Evolutionary conservation across 2,888 invertebrate genomes (phyloP), one percentile per base, ranked within the genome.

Genomic region (Dicranocentrus wangi): DNA sequence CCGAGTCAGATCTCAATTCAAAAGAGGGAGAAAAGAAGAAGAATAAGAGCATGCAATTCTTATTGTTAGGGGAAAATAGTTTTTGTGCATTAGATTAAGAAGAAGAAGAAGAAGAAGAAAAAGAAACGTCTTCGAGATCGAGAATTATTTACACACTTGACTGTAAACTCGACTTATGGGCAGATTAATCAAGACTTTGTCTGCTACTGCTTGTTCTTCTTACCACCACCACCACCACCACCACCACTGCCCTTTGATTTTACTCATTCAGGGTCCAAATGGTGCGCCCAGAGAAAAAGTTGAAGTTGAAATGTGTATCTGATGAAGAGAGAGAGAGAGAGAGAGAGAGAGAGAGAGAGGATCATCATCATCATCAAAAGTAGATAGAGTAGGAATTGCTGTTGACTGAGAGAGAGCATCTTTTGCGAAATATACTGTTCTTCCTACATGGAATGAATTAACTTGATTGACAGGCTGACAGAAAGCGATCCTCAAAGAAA

Each of bases 401-500:
- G 78, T 65, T 65, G 65, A 78, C 78, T 71, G 71, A 71, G 28
- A 63, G 63, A 53, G 55, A 69, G 78, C 42, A 47, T 51, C 39
- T 63, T 32, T 55, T 72, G 65, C 47, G 23, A 58, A 60, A 63
- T 61, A 61, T 73, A 75, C 70, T 68, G 72, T 80, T 81, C 61
- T 73, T 79, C 79, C 72, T 79, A 43, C 53, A 75, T 51, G 70
- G 65, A 81, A 75, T 81, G 75, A 81, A 81, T 76, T 70, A 76
- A 81, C 75, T 81, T 81, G 81, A 81, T 81, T 81, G 81, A 81
- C 81, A 76, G 81, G 81, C 81, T 75, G 75, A 81, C 81, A 81
- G 81, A 81, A 81, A 70, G 75, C 58, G 81, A 75, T 70, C 76
- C 71, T 76, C 71, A 47, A 58, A 69, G 55, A 63, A 63, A n/a